phyloP scores from a whole-genome alignment of 2,113 vertebrate genomes.

The Alligator sinensis region DNA sequence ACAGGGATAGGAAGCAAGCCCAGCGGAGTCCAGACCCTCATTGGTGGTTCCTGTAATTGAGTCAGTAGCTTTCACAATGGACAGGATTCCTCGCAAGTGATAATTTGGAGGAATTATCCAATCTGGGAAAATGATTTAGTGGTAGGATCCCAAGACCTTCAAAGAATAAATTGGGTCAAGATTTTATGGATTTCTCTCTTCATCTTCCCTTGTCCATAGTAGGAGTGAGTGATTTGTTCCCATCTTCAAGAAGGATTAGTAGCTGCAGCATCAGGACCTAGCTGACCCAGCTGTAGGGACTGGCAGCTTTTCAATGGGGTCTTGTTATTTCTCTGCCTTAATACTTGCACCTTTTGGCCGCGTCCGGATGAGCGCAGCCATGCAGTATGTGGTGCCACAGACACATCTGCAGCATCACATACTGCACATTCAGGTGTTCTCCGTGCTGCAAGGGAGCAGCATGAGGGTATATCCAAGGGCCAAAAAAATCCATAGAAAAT shows the following conservation, averaged over 20 bases:
- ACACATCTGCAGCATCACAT: no score
- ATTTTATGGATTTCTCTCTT: background rate
- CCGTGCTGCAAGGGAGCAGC: no score
- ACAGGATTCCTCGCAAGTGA: constrained; percentile 42
- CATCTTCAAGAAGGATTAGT: background rate
- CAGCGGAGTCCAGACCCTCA: background rate
- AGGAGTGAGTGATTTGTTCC: background rate
- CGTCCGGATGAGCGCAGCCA: no score
- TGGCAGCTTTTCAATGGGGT: background rate
- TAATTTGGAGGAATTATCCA: background rate
- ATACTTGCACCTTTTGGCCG: background rate
- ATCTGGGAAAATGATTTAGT: background rate
- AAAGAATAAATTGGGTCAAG: background rate
- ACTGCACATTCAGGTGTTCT: no score
- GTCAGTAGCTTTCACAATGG: constrained; percentile 8
- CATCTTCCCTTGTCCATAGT: constrained; percentile 1
- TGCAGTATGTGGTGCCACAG: no score
- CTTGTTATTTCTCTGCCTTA: background rate
- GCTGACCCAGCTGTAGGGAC: background rate
- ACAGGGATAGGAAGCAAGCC: constrained; percentile 31
- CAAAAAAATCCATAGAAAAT: no score
- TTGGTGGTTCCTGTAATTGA: background rate
- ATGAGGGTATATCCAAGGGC: no score
- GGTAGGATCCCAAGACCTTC: constrained; percentile 5
- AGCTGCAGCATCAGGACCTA: background rate